A percentile compares a stretch with the other conserved stretches of the same genome.
These are phyloP conservation scores for Sweltsa coloradensis DNA, from an alignment of 1,140 invertebrate genomes.

Conservation along the genomic window DNA sequence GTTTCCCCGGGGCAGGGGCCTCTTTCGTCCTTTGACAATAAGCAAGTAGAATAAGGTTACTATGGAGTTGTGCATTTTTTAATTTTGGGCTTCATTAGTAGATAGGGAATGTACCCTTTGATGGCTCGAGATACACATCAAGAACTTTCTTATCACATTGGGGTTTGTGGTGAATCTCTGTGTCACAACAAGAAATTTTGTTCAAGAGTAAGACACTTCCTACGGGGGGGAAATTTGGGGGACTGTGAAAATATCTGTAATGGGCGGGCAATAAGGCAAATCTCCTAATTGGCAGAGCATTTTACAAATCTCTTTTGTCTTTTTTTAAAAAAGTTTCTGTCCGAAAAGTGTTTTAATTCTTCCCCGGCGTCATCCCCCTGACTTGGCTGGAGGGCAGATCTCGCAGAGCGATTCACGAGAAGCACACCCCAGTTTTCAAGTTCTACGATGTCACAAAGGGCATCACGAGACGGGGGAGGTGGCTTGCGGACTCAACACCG, in stretches of 20 bases:
- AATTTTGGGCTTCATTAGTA: constrained; percentile 14
- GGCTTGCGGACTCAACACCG: constrained; percentile 33
- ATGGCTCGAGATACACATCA: constrained; percentile 36
- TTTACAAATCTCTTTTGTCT: constrained; percentile 34
- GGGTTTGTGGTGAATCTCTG: not conserved
- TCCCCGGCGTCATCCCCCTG: constrained; percentile 33
- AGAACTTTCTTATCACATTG: constrained; percentile 34
- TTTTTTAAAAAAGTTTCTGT: constrained; percentile 27
- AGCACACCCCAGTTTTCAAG: constrained; percentile 36
- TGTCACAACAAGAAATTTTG: constrained; percentile 29
- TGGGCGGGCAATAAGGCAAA: constrained; percentile 38
- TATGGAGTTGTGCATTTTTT: constrained; percentile 35
- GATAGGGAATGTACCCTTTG: constrained; percentile 40
- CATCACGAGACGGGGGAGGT: constrained; percentile 36
- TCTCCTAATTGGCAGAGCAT: constrained; percentile 37
- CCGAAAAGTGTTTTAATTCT: constrained; percentile 38
- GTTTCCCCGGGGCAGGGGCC: constrained; percentile 30
- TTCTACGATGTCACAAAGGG: constrained; percentile 38
- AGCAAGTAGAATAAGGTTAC: constrained; percentile 44
- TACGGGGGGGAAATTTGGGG: constrained; percentile 31
- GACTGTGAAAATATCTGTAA: constrained; percentile 38
- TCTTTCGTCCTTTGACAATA: constrained; percentile 46
- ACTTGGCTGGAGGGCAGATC: constrained; percentile 17
- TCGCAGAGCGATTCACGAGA: constrained; percentile 35
- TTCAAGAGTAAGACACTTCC: constrained; percentile 40